Conservation (phyloP, 2,113 vertebrate genomes). For the Rhizomys pruinosus region DNA sequence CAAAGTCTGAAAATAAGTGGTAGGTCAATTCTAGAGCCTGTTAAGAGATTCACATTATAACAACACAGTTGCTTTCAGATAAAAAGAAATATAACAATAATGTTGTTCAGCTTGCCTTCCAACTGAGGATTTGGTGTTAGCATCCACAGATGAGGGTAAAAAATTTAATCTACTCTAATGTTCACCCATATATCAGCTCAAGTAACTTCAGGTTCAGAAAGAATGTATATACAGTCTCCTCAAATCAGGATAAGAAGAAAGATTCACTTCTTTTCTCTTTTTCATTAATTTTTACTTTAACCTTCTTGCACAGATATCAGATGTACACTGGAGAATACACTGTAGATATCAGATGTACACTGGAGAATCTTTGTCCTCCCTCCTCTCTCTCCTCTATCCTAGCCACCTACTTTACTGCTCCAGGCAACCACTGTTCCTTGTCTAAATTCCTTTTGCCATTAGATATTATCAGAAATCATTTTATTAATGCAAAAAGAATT, state of each 20-base stretch:
- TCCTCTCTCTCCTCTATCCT: background rate
- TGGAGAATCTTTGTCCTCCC: background rate
- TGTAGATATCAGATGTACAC: background rate
- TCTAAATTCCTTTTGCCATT: constrained; percentile 34
- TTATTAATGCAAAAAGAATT: constrained; percentile 58
- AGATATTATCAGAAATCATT: constrained; percentile 43
- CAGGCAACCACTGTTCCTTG: background rate
- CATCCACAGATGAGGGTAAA: too few relatives aligned
- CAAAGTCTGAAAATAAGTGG: too few relatives aligned
- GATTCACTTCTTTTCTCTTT: background rate
- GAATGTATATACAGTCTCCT: background rate
- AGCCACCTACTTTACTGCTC: background rate
- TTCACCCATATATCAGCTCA: background rate
- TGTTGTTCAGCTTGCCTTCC: too few relatives aligned
- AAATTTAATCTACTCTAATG: background rate
- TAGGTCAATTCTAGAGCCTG: too few relatives aligned
- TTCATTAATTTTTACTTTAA: background rate
- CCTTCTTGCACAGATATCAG: too few relatives aligned
- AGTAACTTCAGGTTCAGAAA: background rate
- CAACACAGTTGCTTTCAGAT: too few relatives aligned
- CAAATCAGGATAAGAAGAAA: background rate
- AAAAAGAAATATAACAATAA: too few relatives aligned
- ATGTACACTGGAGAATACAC: background rate
- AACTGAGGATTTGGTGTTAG: too few relatives aligned
- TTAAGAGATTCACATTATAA: too few relatives aligned